phyloP scores from a whole-genome alignment of 2,888 invertebrate species.

The Tineola bisselliella region DNA sequence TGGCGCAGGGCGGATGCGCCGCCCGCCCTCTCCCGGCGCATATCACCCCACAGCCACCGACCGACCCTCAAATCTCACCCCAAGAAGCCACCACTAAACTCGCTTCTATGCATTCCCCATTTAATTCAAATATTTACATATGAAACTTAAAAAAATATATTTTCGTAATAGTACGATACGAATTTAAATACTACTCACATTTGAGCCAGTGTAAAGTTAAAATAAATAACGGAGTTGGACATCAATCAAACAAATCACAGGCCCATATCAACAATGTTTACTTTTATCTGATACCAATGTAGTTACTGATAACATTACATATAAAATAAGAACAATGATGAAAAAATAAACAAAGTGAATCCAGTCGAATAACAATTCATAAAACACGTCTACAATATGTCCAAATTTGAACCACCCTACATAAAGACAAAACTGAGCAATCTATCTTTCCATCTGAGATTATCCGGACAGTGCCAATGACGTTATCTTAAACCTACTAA shows the following conservation, averaged over 20 bases:
- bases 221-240: background rate
- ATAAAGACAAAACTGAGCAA: background rate
- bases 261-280: background rate
- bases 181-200: background rate
- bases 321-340: background rate
- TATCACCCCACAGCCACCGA: conserved; percentile 7
- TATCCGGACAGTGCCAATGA: background rate
- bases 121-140: background rate
- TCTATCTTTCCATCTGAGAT: background rate
- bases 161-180: background rate
- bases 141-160: background rate
- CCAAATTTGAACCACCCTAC: background rate
- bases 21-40: conserved; percentile 20
- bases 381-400: no score
- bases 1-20: conserved; percentile 58
- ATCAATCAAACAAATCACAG: conserved; percentile 1
- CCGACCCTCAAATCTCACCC: background rate
- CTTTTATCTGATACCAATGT: background rate
- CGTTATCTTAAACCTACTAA: background rate
- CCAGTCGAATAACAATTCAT: no score
- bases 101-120: background rate
- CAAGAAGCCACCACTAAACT: background rate
- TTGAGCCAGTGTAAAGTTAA: background rate
- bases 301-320: background rate
- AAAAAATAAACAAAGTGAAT: background rate